Conservation (phyloP, 2,888 invertebrate genomes). For the Melipona bicolor region DNA sequence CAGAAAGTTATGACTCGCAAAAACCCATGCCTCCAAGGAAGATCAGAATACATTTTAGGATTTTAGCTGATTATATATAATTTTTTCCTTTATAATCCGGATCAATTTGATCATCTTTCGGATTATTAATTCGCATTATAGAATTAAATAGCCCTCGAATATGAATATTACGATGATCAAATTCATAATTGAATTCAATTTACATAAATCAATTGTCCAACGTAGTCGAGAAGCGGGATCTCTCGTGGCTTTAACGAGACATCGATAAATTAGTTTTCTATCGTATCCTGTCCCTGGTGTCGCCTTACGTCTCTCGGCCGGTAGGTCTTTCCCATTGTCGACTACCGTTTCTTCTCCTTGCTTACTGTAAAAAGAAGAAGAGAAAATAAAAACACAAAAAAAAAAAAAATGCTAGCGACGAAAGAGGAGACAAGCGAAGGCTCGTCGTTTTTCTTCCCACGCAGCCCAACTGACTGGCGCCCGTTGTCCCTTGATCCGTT, state of each 20-base stretch:
- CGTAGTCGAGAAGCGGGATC: not conserved
- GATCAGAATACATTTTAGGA: not conserved
- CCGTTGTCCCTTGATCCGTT: slow-evolving; percentile 39
- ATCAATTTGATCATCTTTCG: no score
- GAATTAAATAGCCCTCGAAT: no score
- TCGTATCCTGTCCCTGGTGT: slow-evolving; percentile 36
- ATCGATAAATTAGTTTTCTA: slow-evolving; percentile 46
- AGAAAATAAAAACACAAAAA: slow-evolving; percentile 25
- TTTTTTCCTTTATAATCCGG: no score
- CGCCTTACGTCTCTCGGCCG: slow-evolving; percentile 36
- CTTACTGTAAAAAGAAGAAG: not conserved
- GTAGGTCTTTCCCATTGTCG: slow-evolving; percentile 43
- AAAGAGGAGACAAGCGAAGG: slow-evolving; percentile 18
- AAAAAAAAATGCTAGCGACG: slow-evolving; percentile 1
- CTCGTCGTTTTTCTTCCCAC: slow-evolving; percentile 57
- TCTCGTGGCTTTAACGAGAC: slow-evolving; percentile 28
- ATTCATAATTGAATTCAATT: no score
- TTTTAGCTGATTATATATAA: not conserved
- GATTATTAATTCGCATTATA: no score
- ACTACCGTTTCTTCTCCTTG: slow-evolving; percentile 51
- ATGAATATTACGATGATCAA: no score
- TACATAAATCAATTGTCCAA: no score
- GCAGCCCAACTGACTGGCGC: slow-evolving; percentile 15
- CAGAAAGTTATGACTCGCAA: slow-evolving; percentile 26
- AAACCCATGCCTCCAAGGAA: slow-evolving; percentile 87